Percentiles rank a stretch among this genome's conserved stretches.
phyloP scores from a whole-genome alignment of 2,797 vertebrate genomes.

The Clarias laeviceps region DNA sequence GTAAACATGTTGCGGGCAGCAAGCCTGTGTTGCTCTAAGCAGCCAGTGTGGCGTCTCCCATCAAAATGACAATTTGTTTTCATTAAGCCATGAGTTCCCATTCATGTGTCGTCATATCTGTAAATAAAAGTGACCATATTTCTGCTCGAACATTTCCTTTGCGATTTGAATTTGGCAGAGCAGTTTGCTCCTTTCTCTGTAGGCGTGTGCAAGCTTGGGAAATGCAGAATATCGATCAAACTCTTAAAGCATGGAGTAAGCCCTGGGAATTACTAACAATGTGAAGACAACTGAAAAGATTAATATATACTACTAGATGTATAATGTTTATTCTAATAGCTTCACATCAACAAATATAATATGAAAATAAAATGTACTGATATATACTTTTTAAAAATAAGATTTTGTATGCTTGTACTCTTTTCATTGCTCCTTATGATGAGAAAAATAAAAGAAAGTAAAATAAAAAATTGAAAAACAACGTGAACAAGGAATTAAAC shows the following conservation, averaged over 20 bases:
- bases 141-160: constrained; percentile 52
- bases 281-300: neutral
- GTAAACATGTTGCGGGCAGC: constrained; percentile 73
- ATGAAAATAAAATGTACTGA: neutral
- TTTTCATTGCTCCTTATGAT: neutral
- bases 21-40: constrained; percentile 58
- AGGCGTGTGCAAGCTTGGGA: constrained; percentile 40
- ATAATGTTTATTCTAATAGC: neutral
- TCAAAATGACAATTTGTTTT: constrained; percentile 72
- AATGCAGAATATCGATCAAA: constrained; percentile 37
- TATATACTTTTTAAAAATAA: neutral
- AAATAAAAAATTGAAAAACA: constrained; percentile 1
- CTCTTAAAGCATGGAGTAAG: constrained; percentile 52
- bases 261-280: constrained; percentile 40
- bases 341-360: neutral
- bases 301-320: neutral
- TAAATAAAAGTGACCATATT: constrained; percentile 60
- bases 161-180: constrained; percentile 37
- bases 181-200: constrained; percentile 22
- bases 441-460: constrained; percentile 7
- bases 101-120: constrained; percentile 57
- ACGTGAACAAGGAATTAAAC: constrained; percentile 15
- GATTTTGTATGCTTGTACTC: neutral
- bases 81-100: constrained; percentile 53
- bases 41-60: constrained; percentile 63